Evolutionary conservation across 2,888 invertebrate genomes (phyloP).

Genomic region (Dusona sp.): DNA sequence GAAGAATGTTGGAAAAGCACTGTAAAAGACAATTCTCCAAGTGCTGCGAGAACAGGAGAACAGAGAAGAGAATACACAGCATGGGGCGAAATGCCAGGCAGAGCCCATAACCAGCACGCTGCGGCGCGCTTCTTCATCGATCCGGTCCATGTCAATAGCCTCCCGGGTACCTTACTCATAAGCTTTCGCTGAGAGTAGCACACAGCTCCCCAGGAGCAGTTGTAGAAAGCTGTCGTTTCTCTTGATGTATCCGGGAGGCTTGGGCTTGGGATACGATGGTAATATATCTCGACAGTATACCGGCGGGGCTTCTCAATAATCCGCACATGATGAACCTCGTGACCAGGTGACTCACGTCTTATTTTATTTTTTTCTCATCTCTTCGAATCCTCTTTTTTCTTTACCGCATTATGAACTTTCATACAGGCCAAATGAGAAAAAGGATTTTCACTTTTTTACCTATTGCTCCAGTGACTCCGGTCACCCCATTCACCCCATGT

Average conservation of each 20-base stretch:
- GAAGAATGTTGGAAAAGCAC: slow-evolving; percentile 15
- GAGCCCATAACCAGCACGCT: slow-evolving; percentile 63
- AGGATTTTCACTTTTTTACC: not conserved
- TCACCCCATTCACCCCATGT: too few relatives aligned
- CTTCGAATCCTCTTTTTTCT: slow-evolving; percentile 3
- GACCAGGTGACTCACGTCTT: slow-evolving; percentile 51
- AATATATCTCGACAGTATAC: slow-evolving; percentile 44
- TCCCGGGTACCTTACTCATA: slow-evolving; percentile 60
- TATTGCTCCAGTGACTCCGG: not conserved
- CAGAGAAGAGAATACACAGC: slow-evolving; percentile 20
- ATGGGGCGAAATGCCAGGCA: slow-evolving; percentile 22
- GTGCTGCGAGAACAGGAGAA: slow-evolving; percentile 50
- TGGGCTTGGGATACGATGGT: slow-evolving; percentile 20
- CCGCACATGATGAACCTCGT: slow-evolving; percentile 49
- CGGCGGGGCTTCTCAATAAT: slow-evolving; percentile 56
- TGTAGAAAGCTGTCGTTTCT: slow-evolving; percentile 58
- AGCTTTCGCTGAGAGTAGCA: slow-evolving; percentile 61
- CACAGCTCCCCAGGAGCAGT: slow-evolving; percentile 46
- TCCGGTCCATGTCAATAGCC: slow-evolving; percentile 64
- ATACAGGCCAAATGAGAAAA: not conserved
- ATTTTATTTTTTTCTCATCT: slow-evolving; percentile 6
- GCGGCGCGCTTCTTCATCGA: slow-evolving; percentile 66
- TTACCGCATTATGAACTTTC: slow-evolving; percentile 4
- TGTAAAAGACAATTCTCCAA: slow-evolving; percentile 50
- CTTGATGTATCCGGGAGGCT: slow-evolving; percentile 53